Conservation (phyloP, 2,113 vertebrate genomes). For the Acanthochromis polyacanthus region DNA sequence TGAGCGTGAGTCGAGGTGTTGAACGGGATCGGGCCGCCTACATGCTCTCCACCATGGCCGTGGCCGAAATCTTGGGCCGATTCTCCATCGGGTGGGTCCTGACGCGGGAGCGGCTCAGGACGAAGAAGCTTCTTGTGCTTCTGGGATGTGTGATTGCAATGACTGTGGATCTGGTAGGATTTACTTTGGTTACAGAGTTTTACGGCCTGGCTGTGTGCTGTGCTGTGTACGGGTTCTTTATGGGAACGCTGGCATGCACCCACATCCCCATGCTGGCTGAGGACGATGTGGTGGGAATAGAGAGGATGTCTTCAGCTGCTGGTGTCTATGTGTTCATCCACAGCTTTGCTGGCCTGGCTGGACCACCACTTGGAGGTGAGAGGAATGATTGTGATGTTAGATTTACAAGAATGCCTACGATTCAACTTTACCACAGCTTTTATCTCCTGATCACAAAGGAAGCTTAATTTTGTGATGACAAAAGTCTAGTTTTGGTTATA, state of each 20-base stretch:
- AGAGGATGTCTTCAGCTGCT: conserved; percentile 93
- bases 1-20: conserved; percentile 90
- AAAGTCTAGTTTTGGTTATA: neutral
- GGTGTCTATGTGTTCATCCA: conserved; percentile 97
- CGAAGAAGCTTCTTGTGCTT: conserved; percentile 91
- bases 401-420: neutral
- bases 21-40: conserved; percentile 87
- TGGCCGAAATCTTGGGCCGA: conserved; percentile 92
- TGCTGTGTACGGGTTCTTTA: conserved; percentile 90
- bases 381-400: too few relatives aligned
- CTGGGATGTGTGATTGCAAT: conserved; percentile 88
- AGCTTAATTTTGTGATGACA: too few relatives aligned
- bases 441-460: neutral
- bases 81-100: conserved; percentile 89
- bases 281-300: conserved; percentile 93
- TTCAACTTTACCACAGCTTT: conserved; percentile 8
- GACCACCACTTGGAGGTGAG: conserved; percentile 96
- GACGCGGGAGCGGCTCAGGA: conserved; percentile 84
- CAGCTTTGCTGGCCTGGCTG: conserved; percentile 94
- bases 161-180: conserved; percentile 88
- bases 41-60: conserved; percentile 91
- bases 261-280: conserved; percentile 97
- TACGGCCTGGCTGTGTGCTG: conserved; percentile 92
- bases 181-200: conserved; percentile 90
- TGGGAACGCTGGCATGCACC: conserved; percentile 91